phyloP scores from a whole-genome alignment of 2,888 invertebrate genomes.

The Cheilosia soror region DNA sequence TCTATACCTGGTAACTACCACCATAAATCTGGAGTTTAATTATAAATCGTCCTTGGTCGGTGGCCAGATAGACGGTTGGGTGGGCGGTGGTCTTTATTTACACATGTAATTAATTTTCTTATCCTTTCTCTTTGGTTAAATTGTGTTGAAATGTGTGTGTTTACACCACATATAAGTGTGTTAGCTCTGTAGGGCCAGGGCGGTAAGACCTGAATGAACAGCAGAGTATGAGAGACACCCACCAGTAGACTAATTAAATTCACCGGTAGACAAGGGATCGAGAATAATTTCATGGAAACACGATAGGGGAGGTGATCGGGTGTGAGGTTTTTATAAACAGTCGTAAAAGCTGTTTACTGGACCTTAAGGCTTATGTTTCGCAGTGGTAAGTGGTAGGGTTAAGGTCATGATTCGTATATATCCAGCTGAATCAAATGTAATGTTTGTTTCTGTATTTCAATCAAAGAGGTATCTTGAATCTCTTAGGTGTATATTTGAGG shows the following conservation, averaged over 20 bases:
- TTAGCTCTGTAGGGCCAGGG: background rate
- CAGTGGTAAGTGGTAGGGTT: slow-evolving; percentile 23
- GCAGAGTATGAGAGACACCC: background rate
- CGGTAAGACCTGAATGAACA: background rate
- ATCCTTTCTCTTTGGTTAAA: slow-evolving; percentile 43
- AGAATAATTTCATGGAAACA: slow-evolving; percentile 12
- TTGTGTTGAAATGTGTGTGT: slow-evolving; percentile 6
- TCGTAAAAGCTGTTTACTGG: slow-evolving; percentile 32
- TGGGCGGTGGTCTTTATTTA: slow-evolving; percentile 48
- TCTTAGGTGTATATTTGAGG: slow-evolving; percentile 1
- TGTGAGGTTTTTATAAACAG: slow-evolving; percentile 28
- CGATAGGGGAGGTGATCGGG: background rate
- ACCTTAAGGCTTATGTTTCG: slow-evolving; percentile 28
- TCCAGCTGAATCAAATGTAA: background rate
- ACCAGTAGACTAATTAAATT: slow-evolving; percentile 54
- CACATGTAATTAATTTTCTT: slow-evolving; percentile 68
- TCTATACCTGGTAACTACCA: background rate
- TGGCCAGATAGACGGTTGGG: background rate
- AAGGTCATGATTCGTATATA: slow-evolving; percentile 21
- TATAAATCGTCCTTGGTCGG: slow-evolving; percentile 48
- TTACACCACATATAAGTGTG: background rate
- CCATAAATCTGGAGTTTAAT: slow-evolving; percentile 35
- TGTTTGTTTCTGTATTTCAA: slow-evolving; percentile 2
- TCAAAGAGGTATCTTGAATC: slow-evolving; percentile 3
- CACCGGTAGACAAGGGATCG: slow-evolving; percentile 49